A percentile compares a stretch with the other conserved stretches of the same genome.
Evolutionary conservation across 2,888 invertebrate genomes (phyloP).

Genomic region (Latrodectus elegans): DNA sequence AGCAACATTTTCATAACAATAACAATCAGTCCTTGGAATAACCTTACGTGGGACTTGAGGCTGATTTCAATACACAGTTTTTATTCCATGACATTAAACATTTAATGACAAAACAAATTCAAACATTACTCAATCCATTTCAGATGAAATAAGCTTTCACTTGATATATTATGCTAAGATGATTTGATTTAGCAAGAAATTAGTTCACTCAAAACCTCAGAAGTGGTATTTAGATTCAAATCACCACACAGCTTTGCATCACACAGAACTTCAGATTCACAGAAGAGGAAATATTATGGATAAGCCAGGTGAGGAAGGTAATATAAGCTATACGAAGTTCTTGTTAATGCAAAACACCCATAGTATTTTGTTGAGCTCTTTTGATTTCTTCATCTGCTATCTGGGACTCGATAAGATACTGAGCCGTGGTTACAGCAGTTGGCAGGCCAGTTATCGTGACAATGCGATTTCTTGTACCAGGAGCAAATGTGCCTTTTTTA

Average conservation of each 20-base stretch:
- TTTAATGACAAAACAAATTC: not conserved
- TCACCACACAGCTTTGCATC: conserved; percentile 52
- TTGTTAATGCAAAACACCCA: conserved; percentile 60
- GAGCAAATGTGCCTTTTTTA: conserved; percentile 97
- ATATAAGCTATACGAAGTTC: conserved; percentile 16
- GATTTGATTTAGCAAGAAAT: conserved; percentile 27
- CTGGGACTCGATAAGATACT: conserved; percentile 96
- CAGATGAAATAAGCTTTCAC: not conserved
- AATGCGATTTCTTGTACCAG: conserved; percentile 96
- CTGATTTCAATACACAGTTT: not conserved
- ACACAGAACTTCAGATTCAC: conserved; percentile 37
- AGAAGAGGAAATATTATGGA: conserved; percentile 37
- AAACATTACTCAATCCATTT: conserved; percentile 1
- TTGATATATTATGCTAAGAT: not conserved
- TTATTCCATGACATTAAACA: not conserved
- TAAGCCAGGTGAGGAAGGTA: conserved; percentile 33
- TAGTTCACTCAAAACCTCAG: conserved; percentile 35
- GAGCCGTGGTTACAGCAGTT: conserved; percentile 91
- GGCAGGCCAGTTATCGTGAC: conserved; percentile 94
- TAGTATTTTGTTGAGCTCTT: conserved; percentile 86
- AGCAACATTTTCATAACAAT: not conserved
- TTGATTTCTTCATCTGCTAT: conserved; percentile 96
- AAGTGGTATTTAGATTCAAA: conserved; percentile 48
- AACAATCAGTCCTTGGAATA: conserved; percentile 5
- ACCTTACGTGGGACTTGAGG: not conserved